Conservation (phyloP, 2,113 vertebrate species). For the Drymodes brunneopygia region DNA sequence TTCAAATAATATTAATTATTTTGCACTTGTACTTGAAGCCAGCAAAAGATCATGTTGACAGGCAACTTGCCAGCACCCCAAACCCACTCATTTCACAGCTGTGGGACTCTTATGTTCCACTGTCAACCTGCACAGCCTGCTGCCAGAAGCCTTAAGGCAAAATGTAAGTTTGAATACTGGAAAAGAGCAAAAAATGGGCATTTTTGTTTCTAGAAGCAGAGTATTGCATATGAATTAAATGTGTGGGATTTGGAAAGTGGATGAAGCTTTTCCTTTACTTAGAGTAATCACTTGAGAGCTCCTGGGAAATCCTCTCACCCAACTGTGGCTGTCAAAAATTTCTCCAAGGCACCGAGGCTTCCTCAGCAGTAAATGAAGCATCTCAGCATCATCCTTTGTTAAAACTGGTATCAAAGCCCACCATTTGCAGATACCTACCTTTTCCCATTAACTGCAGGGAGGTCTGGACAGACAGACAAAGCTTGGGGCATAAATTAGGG, state of each 20-base stretch:
- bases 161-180: neutral
- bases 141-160: slow-evolving; percentile 22
- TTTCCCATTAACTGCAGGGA: neutral
- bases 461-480: neutral
- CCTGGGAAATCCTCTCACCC: neutral
- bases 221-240: neutral
- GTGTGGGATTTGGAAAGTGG: neutral
- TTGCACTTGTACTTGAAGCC: neutral
- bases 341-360: neutral
- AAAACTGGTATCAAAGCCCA: neutral
- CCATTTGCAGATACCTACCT: neutral
- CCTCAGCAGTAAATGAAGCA: neutral
- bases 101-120: neutral
- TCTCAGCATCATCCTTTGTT: neutral
- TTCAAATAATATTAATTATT: neutral
- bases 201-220: neutral
- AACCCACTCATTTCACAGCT: slow-evolving; percentile 13
- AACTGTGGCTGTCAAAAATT: neutral
- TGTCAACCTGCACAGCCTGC: neutral
- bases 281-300: neutral
- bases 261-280: neutral
- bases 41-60: neutral
- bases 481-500: neutral
- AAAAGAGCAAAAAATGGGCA: neutral
- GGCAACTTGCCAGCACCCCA: neutral